Evolutionary conservation across 2,888 invertebrate genomes (phyloP), one percentile per base, ranked within the genome.

Genomic region (Anoplius nigerrimus): DNA sequence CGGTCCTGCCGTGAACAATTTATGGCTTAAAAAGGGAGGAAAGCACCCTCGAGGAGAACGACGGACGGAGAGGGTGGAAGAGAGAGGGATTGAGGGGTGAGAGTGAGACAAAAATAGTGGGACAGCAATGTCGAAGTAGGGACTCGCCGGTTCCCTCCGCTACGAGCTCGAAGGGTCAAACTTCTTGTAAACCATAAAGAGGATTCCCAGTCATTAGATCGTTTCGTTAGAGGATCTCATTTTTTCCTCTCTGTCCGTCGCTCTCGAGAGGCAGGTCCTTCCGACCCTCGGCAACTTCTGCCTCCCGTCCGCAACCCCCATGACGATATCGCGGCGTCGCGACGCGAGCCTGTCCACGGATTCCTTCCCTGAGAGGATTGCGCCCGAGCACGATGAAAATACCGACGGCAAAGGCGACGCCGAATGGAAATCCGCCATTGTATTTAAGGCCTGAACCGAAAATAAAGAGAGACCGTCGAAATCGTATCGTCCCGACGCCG

Each of bases 131-230:
- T 78, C 74, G 72, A 79, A 80, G 72, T 74, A 74, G 71, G 73
- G 66, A 55, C 53, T n/a, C 46, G 48, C 66, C 65, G 70, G 65
- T 63, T 57, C 68, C 55, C 46, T 65, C 62, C n/a, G 21, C 58
- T 16, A 52, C 34, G 34, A 46, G 59, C 54, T 68, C 57, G 59
- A 82, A 83, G 84, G 86, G 85, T 84, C 85, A 84, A 83, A 86
- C 84, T 87, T 86, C 87, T 86, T 86, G 85, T 84, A 87, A 88
- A 86, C 86, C 86, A 86, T 87, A 87, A 88, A 88, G 86, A 86
- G 87, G 87, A 88, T 88, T 87, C 80, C 81, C 83, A 81, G 79
- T 85, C 85, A 84, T 85, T 85, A 85, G 80, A 83, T 76, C 83
- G 81, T 82, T 84, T 80, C 80, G 76, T 81, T 74, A 65, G 62